These are phyloP conservation scores for Tetrax tetrax DNA, from an alignment of 2,113 vertebrate species.

Conservation along the genomic window DNA sequence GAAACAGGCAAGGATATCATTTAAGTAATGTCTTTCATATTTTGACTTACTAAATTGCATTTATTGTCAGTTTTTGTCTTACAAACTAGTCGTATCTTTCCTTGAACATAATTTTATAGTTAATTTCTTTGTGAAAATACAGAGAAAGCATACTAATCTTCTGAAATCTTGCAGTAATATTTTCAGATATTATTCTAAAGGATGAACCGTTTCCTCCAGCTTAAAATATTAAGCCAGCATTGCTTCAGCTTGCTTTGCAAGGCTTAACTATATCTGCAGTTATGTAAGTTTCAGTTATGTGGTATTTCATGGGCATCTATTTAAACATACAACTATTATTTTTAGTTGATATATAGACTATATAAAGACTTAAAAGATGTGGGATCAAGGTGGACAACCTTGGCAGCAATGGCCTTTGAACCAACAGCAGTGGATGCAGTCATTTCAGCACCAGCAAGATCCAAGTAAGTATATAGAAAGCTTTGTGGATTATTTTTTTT, in stretches of 20 bases:
- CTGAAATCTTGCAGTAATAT: constrained; percentile 25
- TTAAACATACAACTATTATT: constrained; percentile 71
- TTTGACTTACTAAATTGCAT: constrained; percentile 3
- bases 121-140: neutral
- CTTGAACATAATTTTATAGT: neutral
- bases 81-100: neutral
- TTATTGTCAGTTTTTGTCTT: neutral
- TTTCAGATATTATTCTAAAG: constrained; percentile 43
- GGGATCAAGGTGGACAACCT: constrained; percentile 99
- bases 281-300: constrained; percentile 62
- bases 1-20: neutral
- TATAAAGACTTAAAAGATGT: constrained; percentile 85
- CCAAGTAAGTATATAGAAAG: constrained; percentile 84
- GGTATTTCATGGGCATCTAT: constrained; percentile 56
- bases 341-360: constrained; percentile 73
- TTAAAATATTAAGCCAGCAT: constrained; percentile 56
- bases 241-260: constrained; percentile 69
- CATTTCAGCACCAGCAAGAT: constrained; percentile 98
- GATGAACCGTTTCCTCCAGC: constrained; percentile 47
- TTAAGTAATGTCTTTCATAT: neutral
- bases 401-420: constrained; percentile 99
- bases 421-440: constrained; percentile 99
- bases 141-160: neutral
- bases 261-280: constrained; percentile 62
- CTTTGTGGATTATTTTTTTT: constrained; percentile 9